phyloP scores from a whole-genome alignment of 2,888 invertebrate genomes.

The Ornithoptera alexandrae region DNA sequence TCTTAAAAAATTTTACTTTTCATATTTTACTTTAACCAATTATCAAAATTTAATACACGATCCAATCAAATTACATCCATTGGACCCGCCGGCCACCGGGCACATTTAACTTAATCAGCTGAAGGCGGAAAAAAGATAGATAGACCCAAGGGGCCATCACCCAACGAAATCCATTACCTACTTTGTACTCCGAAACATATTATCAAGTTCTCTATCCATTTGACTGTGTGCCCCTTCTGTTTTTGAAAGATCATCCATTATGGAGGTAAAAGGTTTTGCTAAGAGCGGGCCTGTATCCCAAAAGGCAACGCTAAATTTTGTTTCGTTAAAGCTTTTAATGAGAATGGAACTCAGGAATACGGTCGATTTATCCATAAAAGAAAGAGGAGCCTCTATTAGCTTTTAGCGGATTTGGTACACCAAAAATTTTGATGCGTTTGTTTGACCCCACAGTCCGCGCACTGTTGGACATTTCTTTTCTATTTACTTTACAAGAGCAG shows the following conservation, averaged over 20 bases:
- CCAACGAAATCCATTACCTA: slow-evolving; percentile 59
- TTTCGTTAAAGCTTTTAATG: slow-evolving; percentile 37
- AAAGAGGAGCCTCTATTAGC: slow-evolving; percentile 19
- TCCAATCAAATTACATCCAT: background rate
- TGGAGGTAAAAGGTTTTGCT: slow-evolving; percentile 52
- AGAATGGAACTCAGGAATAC: slow-evolving; percentile 48
- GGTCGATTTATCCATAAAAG: slow-evolving; percentile 34
- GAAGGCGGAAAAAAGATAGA: slow-evolving; percentile 47
- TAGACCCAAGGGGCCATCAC: slow-evolving; percentile 47
- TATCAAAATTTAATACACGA: background rate
- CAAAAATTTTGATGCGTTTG: background rate
- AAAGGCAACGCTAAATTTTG: slow-evolving; percentile 38
- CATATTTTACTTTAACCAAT: background rate
- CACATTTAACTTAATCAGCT: slow-evolving; percentile 48
- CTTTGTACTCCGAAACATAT: slow-evolving; percentile 47
- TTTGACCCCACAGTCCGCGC: background rate
- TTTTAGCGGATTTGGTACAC: slow-evolving; percentile 20
- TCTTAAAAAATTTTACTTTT: background rate
- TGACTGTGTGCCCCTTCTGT: slow-evolving; percentile 56
- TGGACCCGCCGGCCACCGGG: slow-evolving; percentile 21
- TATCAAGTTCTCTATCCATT: slow-evolving; percentile 54
- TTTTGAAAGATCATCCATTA: slow-evolving; percentile 62
- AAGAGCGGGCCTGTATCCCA: slow-evolving; percentile 35
- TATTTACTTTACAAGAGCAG: too few relatives aligned
- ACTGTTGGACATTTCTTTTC: background rate